Evolutionary conservation across 2,113 vertebrate genomes (phyloP).

Genomic region (Pontoporia blainvillei): DNA sequence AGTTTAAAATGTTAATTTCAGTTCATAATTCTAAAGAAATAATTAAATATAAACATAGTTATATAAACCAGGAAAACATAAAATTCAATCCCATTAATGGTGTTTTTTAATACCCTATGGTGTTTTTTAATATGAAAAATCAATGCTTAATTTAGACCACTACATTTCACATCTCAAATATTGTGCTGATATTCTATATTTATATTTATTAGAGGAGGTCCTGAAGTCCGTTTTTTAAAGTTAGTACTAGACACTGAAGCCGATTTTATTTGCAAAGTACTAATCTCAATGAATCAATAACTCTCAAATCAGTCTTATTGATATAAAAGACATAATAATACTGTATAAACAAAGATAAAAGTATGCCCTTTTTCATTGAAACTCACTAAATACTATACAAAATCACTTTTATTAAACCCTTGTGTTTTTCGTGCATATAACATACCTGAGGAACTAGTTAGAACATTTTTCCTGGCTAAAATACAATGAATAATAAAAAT

Average conservation of each 20-base stretch:
- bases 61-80: not conserved
- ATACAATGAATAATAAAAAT: conserved; percentile 56
- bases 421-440: conserved; percentile 69
- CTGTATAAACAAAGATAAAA: conserved; percentile 51
- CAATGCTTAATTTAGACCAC: not conserved
- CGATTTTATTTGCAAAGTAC: not conserved
- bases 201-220: not conserved
- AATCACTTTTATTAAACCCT: conserved; percentile 59
- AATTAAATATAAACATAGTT: not conserved
- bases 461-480: conserved; percentile 58
- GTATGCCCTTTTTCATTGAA: conserved; percentile 48
- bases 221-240: not conserved
- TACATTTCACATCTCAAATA: not conserved
- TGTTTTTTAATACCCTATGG: not conserved
- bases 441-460: conserved; percentile 51
- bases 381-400: conserved; percentile 60
- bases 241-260: not conserved
- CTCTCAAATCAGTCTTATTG: not conserved
- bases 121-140: not conserved
- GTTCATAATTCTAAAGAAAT: conserved; percentile 29
- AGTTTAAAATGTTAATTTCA: conserved; percentile 25
- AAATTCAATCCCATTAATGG: not conserved
- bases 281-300: not conserved
- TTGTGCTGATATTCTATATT: not conserved
- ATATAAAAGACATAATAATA: conserved; percentile 51